phyloP scores from a whole-genome alignment of 2,888 invertebrate species.

The Zeuzera pyrina region DNA sequence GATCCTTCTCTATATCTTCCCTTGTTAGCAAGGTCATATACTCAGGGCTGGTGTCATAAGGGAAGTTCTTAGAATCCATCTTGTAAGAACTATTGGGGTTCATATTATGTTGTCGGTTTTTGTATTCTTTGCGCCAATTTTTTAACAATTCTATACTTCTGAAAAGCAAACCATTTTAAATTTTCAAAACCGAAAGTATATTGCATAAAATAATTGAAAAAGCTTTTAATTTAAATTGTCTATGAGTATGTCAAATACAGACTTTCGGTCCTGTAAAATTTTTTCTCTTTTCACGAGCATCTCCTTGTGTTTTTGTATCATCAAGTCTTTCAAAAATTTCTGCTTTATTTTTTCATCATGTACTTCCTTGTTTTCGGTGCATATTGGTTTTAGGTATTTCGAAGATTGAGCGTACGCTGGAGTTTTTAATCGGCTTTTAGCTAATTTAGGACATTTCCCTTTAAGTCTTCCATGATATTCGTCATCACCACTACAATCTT shows the following conservation, averaged over 20 bases:
- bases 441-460: conserved; percentile 51
- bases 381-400: conserved; percentile 41
- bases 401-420: conserved; percentile 56
- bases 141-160: conserved; percentile 57
- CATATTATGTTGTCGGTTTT: conserved; percentile 27
- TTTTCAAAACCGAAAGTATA: too few relatives aligned
- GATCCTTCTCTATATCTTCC: conserved; percentile 58
- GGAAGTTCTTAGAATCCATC: conserved; percentile 34
- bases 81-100: conserved; percentile 25
- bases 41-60: conserved; percentile 73
- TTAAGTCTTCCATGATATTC: conserved; percentile 34
- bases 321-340: conserved; percentile 55
- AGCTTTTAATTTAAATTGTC: too few relatives aligned
- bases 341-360: conserved; percentile 47
- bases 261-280: conserved; percentile 76
- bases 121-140: conserved; percentile 68
- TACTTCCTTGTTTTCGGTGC: conserved; percentile 23
- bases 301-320: conserved; percentile 71
- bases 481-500: conserved; percentile 29
- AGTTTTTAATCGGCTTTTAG: conserved; percentile 45
- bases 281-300: conserved; percentile 67
- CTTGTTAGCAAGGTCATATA: conserved; percentile 66
- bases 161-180: too few relatives aligned
- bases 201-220: too few relatives aligned
- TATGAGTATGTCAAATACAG: too few relatives aligned